Percentiles rank a stretch among this genome's conserved stretches.
These are phyloP conservation scores for Halesus radiatus DNA, from an alignment of 1,140 invertebrate genomes.

Conservation along the genomic window DNA sequence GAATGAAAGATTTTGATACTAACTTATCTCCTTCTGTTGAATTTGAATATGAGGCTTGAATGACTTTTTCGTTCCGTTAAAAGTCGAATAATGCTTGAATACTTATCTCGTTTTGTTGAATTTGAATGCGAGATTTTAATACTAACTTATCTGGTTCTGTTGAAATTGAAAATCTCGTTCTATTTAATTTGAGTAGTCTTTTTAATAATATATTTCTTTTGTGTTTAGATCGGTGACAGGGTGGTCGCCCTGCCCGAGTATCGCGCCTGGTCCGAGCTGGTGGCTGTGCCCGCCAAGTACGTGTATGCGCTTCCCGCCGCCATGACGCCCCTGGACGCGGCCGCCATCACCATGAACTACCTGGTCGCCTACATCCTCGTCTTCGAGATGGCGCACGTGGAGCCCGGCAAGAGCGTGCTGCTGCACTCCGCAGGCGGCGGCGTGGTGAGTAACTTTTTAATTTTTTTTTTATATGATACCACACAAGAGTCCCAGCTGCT, in stretches of 20 bases:
- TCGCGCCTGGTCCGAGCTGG: conserved; percentile 88
- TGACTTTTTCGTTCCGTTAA: too few species aligned
- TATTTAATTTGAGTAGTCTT: too few species aligned
- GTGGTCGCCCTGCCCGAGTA: conserved; percentile 88
- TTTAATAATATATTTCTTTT: neutral
- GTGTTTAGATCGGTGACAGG: conserved; percentile 82
- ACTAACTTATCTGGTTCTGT: too few species aligned
- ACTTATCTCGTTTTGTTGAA: too few species aligned
- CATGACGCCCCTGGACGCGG: conserved; percentile 85
- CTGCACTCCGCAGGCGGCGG: conserved; percentile 90
- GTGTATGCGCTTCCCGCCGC: conserved; percentile 85
- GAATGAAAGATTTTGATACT: too few species aligned
- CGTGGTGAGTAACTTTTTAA: conserved; percentile 79
- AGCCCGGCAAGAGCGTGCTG: conserved; percentile 84
- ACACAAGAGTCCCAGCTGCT: too few species aligned
- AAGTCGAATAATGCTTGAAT: too few species aligned
- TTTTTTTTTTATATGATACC: neutral
- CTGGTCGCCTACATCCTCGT: conserved; percentile 88
- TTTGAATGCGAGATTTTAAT: too few species aligned
- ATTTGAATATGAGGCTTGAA: too few species aligned
- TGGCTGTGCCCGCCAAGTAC: conserved; percentile 81
- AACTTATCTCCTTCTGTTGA: too few species aligned
- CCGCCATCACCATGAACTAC: conserved; percentile 88
- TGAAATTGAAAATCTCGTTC: too few species aligned
- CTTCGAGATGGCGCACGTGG: conserved; percentile 85